Evolutionary conservation across 2,888 invertebrate species (phyloP).

Genomic region (Laspeyria flexula): DNA sequence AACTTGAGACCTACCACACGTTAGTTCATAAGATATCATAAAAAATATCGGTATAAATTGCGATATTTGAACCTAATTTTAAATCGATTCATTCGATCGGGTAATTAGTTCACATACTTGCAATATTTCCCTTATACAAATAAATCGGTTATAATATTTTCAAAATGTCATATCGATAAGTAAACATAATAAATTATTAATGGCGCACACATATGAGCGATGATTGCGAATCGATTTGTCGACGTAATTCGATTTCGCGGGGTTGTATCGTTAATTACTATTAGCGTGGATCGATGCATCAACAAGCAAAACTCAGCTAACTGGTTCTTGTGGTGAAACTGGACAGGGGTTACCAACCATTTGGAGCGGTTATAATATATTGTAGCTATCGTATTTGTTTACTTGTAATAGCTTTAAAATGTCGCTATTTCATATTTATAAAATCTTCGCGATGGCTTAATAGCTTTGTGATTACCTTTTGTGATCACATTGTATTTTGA

Average conservation of each 20-base stretch:
- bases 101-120: neutral
- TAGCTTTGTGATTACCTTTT: neutral
- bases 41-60: slow-evolving; percentile 31
- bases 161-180: slow-evolving; percentile 37
- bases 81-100: slow-evolving; percentile 20
- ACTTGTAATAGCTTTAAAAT: neutral
- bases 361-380: slow-evolving; percentile 55
- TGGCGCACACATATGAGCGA: slow-evolving; percentile 57
- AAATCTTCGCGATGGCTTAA: neutral
- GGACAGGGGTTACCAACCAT: slow-evolving; percentile 71
- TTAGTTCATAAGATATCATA: slow-evolving; percentile 29
- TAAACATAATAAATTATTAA: slow-evolving; percentile 49
- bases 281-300: slow-evolving; percentile 74
- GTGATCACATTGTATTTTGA: neutral
- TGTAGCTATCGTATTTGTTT: slow-evolving; percentile 9
- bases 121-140: neutral
- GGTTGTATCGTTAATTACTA: slow-evolving; percentile 77
- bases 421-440: neutral
- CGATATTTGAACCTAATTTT: slow-evolving; percentile 24
- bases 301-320: slow-evolving; percentile 55
- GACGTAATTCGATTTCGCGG: slow-evolving; percentile 78
- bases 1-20: slow-evolving; percentile 52
- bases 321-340: slow-evolving; percentile 79
- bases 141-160: slow-evolving; percentile 26
- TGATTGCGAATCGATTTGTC: slow-evolving; percentile 68